Evolutionary conservation across 2,113 vertebrate species (phyloP).

Genomic region (Charina bottae): DNA sequence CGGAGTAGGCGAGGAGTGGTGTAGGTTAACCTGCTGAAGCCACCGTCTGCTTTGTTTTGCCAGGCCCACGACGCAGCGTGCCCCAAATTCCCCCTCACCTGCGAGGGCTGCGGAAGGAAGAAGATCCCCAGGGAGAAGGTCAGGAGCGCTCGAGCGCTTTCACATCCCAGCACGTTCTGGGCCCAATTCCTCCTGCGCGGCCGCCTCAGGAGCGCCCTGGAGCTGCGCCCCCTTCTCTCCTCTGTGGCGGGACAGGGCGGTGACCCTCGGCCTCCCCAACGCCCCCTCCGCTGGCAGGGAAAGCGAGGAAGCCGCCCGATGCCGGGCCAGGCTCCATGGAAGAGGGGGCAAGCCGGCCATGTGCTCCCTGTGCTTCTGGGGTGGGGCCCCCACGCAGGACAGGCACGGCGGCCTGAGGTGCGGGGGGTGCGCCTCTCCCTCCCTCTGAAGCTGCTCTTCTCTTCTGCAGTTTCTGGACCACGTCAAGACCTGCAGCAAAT

Average conservation of each 20-base stretch:
- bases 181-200: too few species aligned
- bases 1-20: background rate
- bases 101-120: slow-evolving; percentile 88
- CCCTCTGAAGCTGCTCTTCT: background rate
- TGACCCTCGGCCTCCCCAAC: background rate
- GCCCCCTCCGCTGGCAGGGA: background rate
- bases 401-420: background rate
- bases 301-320: background rate
- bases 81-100: slow-evolving; percentile 85
- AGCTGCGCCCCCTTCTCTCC: background rate
- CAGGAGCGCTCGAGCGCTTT: accelerated
- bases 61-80: slow-evolving; percentile 89
- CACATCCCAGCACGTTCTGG: too few species aligned
- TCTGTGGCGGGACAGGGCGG: background rate
- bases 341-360: too few species aligned
- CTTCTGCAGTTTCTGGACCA: slow-evolving; percentile 85
- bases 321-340: background rate
- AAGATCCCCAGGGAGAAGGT: slow-evolving; percentile 90
- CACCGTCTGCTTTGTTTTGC: background rate
- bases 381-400: background rate
- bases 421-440: accelerated
- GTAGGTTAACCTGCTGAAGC: background rate
- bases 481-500: slow-evolving; percentile 78
- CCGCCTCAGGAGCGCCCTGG: background rate
- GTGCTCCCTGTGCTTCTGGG: background rate